Evolutionary conservation across 2,113 vertebrate species (phyloP), one percentile per base, ranked within the genome.

Genomic region (Nycticryphes semicollaris): DNA sequence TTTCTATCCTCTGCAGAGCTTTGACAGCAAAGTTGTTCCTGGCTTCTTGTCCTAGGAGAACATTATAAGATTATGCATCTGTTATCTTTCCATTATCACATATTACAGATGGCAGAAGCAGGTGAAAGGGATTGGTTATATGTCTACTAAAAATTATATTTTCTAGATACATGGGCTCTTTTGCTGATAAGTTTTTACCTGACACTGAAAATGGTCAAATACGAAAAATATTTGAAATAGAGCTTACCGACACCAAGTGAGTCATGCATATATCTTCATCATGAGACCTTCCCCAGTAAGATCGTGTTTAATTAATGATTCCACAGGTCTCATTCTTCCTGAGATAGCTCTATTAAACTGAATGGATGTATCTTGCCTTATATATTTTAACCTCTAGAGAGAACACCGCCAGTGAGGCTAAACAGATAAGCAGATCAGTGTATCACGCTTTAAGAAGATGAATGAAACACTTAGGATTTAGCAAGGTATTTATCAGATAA

Each of bases 401-500:
- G 54, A 89, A 88, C 53, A 39, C 62, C 60, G 67, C 68, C 77
- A 81, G 80, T 7, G 43, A 87, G 50, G 68, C 91, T 90, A 62
- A 69, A 89, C 28, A 93, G 87, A 93, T 75, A 86, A 91, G 89
- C 75, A 90, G 48, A 72, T 81, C 30, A 43, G 84, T 35, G 54
- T 84, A 69, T 70, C 59, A 78, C 53, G 85, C 82, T 83, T 88
- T 68, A 90, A 94, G 94, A 85, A 85, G 75, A 97, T 72, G n/a
- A 96, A 94, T 94, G 74, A 82, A 95, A 87, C 59, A 93, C 70
- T 90, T 85, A 86, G 63, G 81, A 78, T 60, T 86, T 94, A 86
- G 88, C 84, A 87, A 95, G 76, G 43, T 96, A 92, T 97, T 97
- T 95, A 96, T 87, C 93, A 93, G 74, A 93, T 66, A 68, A 95